phyloP scores from a whole-genome alignment of 2,888 invertebrate genomes.

The Lasioglossum figueresi region DNA sequence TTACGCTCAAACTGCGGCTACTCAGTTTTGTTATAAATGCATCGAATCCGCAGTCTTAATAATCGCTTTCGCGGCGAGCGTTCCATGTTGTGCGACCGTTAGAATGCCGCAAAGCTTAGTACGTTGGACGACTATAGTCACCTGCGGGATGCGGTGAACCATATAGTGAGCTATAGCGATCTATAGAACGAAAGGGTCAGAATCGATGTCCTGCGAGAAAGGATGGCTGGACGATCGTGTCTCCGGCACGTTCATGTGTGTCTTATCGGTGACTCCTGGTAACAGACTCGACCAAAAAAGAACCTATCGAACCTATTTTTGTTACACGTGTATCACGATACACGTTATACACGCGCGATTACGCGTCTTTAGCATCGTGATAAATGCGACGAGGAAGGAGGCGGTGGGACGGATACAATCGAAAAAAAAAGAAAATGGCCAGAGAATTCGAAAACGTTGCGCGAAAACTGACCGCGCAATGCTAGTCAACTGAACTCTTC shows the following conservation, averaged over 20 bases:
- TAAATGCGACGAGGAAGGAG: constrained; percentile 29
- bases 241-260: constrained; percentile 62
- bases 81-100: background rate
- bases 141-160: constrained; percentile 11
- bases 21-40: background rate
- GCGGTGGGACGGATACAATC: background rate
- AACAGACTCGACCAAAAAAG: constrained; percentile 65
- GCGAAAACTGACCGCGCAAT: constrained; percentile 61
- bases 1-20: no score
- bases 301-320: constrained; percentile 68
- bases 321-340: constrained; percentile 65
- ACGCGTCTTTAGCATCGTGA: constrained; percentile 66
- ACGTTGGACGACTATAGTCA: background rate
- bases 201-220: constrained; percentile 3
- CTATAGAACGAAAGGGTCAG: background rate
- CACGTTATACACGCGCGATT: constrained; percentile 65
- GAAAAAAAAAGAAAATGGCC: constrained; percentile 24
- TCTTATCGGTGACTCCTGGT: constrained; percentile 67
- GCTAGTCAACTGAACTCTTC: constrained; percentile 62
- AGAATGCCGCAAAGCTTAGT: background rate
- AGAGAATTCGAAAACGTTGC: constrained; percentile 44
- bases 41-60: background rate
- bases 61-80: background rate
- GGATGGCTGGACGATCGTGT: constrained; percentile 38
- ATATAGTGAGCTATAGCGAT: background rate